These are phyloP conservation scores for Molossus alvarezi DNA, from an alignment of 2,797 vertebrate species.

Conservation along the genomic window DNA sequence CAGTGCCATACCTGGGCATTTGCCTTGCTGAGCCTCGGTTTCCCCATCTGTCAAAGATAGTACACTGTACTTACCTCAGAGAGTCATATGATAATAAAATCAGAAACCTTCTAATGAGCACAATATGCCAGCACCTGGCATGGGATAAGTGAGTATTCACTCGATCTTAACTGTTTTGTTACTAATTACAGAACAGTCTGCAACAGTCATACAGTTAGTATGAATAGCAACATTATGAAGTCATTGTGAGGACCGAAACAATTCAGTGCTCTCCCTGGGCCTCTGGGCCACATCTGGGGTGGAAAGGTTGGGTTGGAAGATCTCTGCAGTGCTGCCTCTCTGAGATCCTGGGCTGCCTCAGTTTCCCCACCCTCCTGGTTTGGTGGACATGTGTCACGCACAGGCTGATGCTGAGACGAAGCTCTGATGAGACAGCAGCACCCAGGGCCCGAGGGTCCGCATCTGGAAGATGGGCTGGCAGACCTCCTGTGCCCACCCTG, in stretches of 20 bases:
- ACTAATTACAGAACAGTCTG: neutral
- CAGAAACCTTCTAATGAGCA: slow-evolving; percentile 4
- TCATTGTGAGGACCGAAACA: neutral
- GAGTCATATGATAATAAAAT: slow-evolving; percentile 6
- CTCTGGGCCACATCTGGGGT: neutral
- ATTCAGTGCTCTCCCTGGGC: neutral
- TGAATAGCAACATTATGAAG: neutral
- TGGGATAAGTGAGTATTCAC: neutral
- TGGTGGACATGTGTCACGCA: too few relatives aligned
- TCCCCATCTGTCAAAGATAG: slow-evolving; percentile 43
- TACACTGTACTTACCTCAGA: slow-evolving; percentile 3
- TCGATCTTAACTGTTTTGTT: slow-evolving; percentile 21
- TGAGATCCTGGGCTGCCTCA: neutral
- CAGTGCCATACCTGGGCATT: neutral
- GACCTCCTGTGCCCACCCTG: neutral
- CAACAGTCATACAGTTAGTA: too few relatives aligned
- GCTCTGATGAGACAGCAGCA: neutral
- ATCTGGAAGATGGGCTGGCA: neutral
- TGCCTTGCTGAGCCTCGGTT: slow-evolving; percentile 54
- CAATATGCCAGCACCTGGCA: neutral
- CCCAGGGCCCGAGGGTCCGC: neutral
- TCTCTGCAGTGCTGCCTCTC: neutral
- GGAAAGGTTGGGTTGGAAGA: fast-evolving
- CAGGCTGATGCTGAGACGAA: neutral
- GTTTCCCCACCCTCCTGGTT: neutral